Conservation (phyloP, 2,888 invertebrate genomes). For the Agriopis leucophaearia region DNA sequence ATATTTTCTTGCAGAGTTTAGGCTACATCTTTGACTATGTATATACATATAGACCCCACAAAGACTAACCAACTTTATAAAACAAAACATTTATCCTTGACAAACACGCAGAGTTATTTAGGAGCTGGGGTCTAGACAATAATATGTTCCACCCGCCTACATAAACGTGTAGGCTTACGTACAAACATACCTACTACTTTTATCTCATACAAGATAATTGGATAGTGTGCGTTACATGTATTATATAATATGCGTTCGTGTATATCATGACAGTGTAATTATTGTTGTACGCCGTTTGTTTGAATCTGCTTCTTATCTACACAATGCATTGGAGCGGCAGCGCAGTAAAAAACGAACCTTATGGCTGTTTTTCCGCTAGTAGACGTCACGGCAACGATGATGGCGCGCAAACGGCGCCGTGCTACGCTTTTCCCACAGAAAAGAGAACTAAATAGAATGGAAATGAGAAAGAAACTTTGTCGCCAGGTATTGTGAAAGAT, state of each 20-base stretch:
- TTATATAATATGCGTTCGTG: neutral
- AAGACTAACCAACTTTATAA: neutral
- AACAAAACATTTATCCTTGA: neutral
- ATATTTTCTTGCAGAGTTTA: no score
- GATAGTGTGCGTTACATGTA: neutral
- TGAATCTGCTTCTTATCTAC: neutral
- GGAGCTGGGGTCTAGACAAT: slow-evolving; percentile 8
- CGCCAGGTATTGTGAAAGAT: no score
- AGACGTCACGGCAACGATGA: no score
- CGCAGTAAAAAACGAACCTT: no score
- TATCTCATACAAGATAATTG: slow-evolving; percentile 17
- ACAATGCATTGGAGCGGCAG: no score
- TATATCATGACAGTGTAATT: neutral
- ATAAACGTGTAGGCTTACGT: slow-evolving; percentile 3
- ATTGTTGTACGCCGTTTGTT: neutral
- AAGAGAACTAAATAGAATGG: no score
- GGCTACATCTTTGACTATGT: no score
- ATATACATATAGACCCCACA: neutral
- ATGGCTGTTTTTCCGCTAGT: no score
- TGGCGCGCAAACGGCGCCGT: no score
- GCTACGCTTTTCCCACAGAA: no score
- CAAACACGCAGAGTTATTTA: neutral
- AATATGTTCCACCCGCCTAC: slow-evolving; percentile 3
- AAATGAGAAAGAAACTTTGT: no score
- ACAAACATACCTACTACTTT: neutral